Evolutionary conservation across 2,113 vertebrate genomes (phyloP).

Genomic region (Elaphurus davidianus): DNA sequence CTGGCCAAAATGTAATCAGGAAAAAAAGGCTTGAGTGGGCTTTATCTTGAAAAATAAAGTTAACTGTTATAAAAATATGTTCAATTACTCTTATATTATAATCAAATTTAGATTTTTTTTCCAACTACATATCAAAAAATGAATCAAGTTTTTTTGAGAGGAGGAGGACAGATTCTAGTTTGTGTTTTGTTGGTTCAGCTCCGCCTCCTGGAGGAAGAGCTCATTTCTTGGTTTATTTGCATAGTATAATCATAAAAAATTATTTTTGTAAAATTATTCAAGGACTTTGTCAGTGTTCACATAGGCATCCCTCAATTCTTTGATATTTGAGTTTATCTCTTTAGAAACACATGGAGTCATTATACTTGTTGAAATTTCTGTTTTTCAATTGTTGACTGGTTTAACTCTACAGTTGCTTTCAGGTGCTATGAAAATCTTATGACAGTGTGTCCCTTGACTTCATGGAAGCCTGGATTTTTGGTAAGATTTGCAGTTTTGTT

Average conservation of each 20-base stretch:
- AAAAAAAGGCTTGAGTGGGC: not conserved
- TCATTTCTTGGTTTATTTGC: not conserved
- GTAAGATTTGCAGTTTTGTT: conserved; percentile 3
- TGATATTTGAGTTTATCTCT: not conserved
- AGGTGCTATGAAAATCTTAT: not conserved
- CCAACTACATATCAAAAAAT: not conserved
- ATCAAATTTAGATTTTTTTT: conserved; percentile 41
- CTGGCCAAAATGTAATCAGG: not conserved
- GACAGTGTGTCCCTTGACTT: not conserved
- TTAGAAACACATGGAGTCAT: not conserved
- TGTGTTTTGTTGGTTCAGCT: not conserved
- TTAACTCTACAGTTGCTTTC: not conserved
- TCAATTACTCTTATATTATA: not conserved
- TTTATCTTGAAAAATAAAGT: conserved; percentile 13
- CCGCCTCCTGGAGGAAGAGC: not conserved
- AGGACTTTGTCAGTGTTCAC: not conserved
- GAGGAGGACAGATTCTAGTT: not conserved
- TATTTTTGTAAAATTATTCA: not conserved
- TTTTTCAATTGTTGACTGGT: not conserved
- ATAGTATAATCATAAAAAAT: not conserved
- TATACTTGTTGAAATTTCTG: not conserved
- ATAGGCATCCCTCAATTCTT: not conserved
- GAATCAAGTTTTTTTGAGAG: not conserved
- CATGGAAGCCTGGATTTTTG: not conserved
- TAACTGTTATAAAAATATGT: not conserved